Evolutionary conservation across 2,113 vertebrate species (phyloP), one percentile per base, ranked within the genome.

Genomic region (Candoia aspera): DNA sequence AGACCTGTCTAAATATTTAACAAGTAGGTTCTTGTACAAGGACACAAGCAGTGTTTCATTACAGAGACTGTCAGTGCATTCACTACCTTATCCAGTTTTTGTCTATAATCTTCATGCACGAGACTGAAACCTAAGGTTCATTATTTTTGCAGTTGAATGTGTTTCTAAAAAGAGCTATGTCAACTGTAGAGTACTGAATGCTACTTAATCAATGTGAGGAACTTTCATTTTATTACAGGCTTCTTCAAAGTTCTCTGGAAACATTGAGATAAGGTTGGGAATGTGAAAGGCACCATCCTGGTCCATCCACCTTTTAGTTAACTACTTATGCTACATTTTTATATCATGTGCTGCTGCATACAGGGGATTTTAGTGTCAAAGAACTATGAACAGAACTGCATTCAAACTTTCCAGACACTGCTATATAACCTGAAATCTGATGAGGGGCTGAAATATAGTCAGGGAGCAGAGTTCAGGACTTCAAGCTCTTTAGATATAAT

Each of bases 11-110:
- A 46, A 84, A 57, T 49, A 4, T 90, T 92, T 93, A 93, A 92
- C 59, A 88, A 89, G 33, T 54, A 91, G 1, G 6, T 95, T 93
- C 55, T 88, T 96, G 53, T 83, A 57, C 86, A 95, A 89, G 17
- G 83, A n/a, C 5, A 91, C 84, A 95, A 59, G 0, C 42, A 3
- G 1, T 87, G 10, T 94, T 96, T 94, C 1, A 68, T 84, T 95
- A 84, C 3, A 83, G 33, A 49, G 88, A 58, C 42, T 92, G 6
- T 23, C 24, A 94, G 12, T 55, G 1, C 24, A 53, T 91, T 95
- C 84, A 4, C 26, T 92, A 12, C 87, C 0, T 17, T 86, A 29
- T 6, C 37, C 57, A 54, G 26, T 13, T 94, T 21, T 90, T 91
- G 2, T 91, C 53, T 54, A 23, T 3, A 54, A 2, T 46, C 5